Evolutionary conservation across 92 coral and sea anemone species (phyloP), one percentile per base, ranked within the genome.

Genomic region (Micromussa lordhowensis): DNA sequence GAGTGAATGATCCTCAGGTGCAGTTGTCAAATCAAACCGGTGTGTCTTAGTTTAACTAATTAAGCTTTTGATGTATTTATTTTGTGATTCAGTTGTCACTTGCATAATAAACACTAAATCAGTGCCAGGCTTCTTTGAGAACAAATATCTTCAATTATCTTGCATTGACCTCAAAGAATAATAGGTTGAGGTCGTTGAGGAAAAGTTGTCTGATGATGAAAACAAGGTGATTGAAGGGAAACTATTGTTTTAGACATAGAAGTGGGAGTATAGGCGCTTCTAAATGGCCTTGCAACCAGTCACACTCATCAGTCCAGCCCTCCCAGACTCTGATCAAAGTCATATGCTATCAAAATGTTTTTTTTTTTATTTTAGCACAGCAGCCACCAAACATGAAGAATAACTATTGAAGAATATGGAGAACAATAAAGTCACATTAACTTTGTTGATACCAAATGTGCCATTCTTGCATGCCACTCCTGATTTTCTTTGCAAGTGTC

Each of bases 401-500:
- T 9, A 19, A 91, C 93, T 35, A 87, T 91, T 58, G 57, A 75
- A 64, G 55, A 70, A 1, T 91, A 87, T 51, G 78, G 38, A 59
- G 35, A 55, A 29, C 77, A 81, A 70, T 17, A 79, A 54, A 32
- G 28, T 31, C 92, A 86, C 78, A 77, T 29, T 11, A 77, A 86
- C 55, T 90, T 93, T 74, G 64, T 86, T 69, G 53, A 83, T 9
- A 24, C 55, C 31, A 55, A 73, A 15, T 91, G 94, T 91, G 94
- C 90, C 77, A 26, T 91, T 90, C 84, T 48, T 92, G 26, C 96
- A 94, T 92, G 93, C 96, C n/a, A 92, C 96, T 9, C 95, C 96
- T 38, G 97, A 92, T 85, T 94, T 92, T 69, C 40, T 94, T 40
- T 30, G 80, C n/a, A 36, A 51, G 4, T 92, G 94, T 83, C 81